Base-by-base conservation (phyloP, 92 coral and sea anemone genomes). In the Actinostola sp. region DNA sequence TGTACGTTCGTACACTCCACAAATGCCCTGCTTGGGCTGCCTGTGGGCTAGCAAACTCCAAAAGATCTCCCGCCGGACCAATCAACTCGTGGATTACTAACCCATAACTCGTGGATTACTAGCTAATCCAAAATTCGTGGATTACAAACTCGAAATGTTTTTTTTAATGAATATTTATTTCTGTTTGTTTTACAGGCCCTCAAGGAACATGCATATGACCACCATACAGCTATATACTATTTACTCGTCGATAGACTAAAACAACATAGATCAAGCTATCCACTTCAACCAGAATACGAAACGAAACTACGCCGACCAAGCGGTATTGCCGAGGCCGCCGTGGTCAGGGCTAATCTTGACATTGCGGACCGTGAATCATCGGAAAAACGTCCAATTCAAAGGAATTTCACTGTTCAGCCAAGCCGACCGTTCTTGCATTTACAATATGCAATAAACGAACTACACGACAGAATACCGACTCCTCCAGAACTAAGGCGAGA, bases 401-500 rank as follows among this genome's bases (percentile, higher is more conserved):
- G 88, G 38, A 62, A 89, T 4, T 92, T 74, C 20, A 91, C 97
- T 7, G 82, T 88, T 1, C 87, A 88, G 45, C 89, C 92, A 15
- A 66, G 89, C 25, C 61, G 67, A 45, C 90, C 97, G 4, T 87
- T 76, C 13, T 54, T 87, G 49, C 99, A 97, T 6, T 71, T 95
- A 14, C 97, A 95, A 33, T 86, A 87, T 66, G 96, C 97, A 29
- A 92, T 92, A 27, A 88, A 89, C 61, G 96, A 91, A 77, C 81
- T 93, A 2, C 87, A 89, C 50, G 93, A 95, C 30, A 89, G 98
- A 63, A 87, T 92, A 38, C 99, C 97, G 4, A 91, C 99, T 7
- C 99, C 99, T 49, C 99, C 99, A 26, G 99, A 95, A 65, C 85
- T 95, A 46, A 58, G 99, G 81, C 93, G 88, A 49, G 99, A 95